phyloP scores from a whole-genome alignment of 2,113 vertebrate species.

The Otolemur garnettii region DNA sequence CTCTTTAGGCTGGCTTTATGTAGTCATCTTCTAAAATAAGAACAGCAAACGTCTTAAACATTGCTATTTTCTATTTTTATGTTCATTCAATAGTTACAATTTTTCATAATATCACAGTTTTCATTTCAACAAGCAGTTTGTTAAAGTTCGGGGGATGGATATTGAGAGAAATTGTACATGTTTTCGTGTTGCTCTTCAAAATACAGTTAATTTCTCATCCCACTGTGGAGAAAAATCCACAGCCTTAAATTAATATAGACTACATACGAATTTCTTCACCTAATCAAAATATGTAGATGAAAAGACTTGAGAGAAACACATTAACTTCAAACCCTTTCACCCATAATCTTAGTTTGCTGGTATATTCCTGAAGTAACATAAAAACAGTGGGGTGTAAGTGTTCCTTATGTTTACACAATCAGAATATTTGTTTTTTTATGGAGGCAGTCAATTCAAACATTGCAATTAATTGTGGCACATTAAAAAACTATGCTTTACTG shows the following conservation, averaged over 20 bases:
- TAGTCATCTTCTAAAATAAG: conserved; percentile 91
- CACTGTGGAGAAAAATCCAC: conserved; percentile 62
- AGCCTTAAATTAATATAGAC: conserved; percentile 69
- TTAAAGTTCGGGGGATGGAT: conserved; percentile 47
- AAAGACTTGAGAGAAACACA: conserved; percentile 54
- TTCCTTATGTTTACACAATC: conserved; percentile 68
- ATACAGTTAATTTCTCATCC: conserved; percentile 27
- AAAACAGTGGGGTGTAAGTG: conserved; percentile 51
- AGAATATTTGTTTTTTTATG: conserved; percentile 61
- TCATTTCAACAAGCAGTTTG: conserved; percentile 57
- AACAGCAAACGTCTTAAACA: conserved; percentile 79
- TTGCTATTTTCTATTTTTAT: conserved; percentile 87
- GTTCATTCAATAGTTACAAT: conserved; percentile 83
- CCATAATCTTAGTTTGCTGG: conserved; percentile 67
- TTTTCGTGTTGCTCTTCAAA: conserved; percentile 79
- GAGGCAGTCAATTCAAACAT: conserved; percentile 19
- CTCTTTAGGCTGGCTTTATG: conserved; percentile 87
- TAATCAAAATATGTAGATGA: conserved; percentile 74
- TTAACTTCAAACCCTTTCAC: conserved; percentile 66
- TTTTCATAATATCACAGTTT: conserved; percentile 82
- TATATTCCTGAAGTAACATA: conserved; percentile 61
- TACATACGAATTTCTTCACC: conserved; percentile 57
- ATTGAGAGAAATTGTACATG: conserved; percentile 71
- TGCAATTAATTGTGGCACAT: conserved; percentile 59
- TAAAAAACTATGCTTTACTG: conserved; percentile 59